Evolutionary conservation across 2,113 vertebrate species (phyloP).

Genomic region (Neopipo cinnamomea): DNA sequence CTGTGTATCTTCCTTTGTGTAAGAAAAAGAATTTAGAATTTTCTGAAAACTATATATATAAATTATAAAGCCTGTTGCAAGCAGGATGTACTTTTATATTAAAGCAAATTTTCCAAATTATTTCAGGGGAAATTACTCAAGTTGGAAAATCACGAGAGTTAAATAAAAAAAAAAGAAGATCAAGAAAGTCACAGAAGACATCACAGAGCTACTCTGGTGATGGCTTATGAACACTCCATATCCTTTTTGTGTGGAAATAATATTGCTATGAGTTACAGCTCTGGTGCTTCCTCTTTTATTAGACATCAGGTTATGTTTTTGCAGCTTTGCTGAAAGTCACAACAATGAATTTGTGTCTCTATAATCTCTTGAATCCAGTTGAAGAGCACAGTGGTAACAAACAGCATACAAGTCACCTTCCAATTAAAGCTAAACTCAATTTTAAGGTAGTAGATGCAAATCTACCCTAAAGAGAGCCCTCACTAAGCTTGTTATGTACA

Average conservation of each 20-base stretch:
- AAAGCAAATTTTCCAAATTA: background rate
- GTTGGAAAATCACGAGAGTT: background rate
- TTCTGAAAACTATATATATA: background rate
- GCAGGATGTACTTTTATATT: background rate
- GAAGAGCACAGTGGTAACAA: background rate
- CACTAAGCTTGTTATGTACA: background rate
- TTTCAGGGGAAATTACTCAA: background rate
- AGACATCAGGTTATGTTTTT: background rate
- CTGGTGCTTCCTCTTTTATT: constrained; percentile 7
- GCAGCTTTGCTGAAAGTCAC: background rate
- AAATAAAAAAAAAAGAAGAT: background rate
- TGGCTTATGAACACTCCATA: background rate
- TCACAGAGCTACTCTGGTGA: background rate
- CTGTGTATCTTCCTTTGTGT: background rate
- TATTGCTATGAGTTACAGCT: background rate
- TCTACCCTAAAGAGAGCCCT: background rate
- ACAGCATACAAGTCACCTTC: background rate
- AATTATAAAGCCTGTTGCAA: background rate
- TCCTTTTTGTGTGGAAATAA: background rate
- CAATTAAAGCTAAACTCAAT: background rate
- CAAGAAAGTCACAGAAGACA: background rate
- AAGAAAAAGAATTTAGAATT: background rate
- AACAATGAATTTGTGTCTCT: background rate
- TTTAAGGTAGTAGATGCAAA: background rate
- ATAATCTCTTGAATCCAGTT: background rate